Base-by-base conservation (phyloP, 1,140 invertebrate species). In the Papilio polytes region DNA sequence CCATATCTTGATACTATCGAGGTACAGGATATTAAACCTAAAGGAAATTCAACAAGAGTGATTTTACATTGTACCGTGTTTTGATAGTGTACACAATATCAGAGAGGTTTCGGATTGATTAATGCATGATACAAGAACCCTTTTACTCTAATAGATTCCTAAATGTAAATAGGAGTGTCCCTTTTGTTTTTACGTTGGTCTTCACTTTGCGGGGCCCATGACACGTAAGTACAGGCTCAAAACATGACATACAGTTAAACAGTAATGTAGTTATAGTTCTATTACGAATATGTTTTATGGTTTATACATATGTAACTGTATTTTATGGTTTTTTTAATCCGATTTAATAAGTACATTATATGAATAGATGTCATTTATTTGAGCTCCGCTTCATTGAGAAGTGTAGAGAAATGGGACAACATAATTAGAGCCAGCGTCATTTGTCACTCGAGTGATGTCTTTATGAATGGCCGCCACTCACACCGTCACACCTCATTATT, bases 141-240 rank as follows among this genome's bases (percentile, higher is more conserved):
- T 70, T 70, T 70, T 70, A 70, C 63, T 70, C 63, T 70, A 70
- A 70, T 70, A 70, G 63, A 70, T 70, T 70, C 63, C 63, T 70
- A 70, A 70, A 70, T 70, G 63, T 70, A 70, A 70, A 70, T 31
- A 70, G 12, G 3, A 70, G 10, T 70, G 63, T 70, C 63, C 63
- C 13, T 70, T 70, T 70, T 70, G 63, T 70, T 70, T 70, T 70
- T 70, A 26, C 63, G 22, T 70, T 36, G 63, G 12, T 70, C 13
- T 70, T 31, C 13, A 13, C 4, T 4, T 70, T 31, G 13, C 12
- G 10, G 7, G 63, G 3, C 31, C 6, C 12, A 7, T 15, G 20
- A 26, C 9, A 3, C 10, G 4, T 31, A 13, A 26, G 53, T n/a
- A 18, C n/a, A 20, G 53, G 18, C 7, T 13, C 46, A 3, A 48